Percentiles rank a stretch among this genome's conserved stretches.
phyloP scores from a whole-genome alignment of 1,140 invertebrate genomes.

The Meloidogyne hapla region DNA sequence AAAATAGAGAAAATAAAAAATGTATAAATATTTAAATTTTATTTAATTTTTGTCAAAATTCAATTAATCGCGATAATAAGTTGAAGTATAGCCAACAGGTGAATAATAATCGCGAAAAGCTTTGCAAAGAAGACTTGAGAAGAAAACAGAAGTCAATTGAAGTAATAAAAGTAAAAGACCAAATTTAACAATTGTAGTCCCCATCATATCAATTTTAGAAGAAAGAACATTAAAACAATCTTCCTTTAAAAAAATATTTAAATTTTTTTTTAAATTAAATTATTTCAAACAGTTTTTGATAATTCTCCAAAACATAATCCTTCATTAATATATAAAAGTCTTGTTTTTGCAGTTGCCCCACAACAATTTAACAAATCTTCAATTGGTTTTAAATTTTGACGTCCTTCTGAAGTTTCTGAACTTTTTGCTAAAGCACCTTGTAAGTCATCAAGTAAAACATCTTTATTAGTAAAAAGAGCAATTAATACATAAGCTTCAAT shows the following conservation, averaged over 20 bases:
- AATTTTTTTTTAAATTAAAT: neutral
- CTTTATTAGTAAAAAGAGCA: constrained; percentile 49
- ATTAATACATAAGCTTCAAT: constrained; percentile 55
- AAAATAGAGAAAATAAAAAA: too few species aligned
- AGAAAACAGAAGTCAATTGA: constrained; percentile 57
- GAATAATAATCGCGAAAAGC: constrained; percentile 52
- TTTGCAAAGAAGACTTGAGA: constrained; percentile 56
- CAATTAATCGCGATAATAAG: neutral
- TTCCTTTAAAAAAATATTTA: neutral
- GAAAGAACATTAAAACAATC: neutral
- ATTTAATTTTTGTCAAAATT: neutral
- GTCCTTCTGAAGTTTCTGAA: constrained; percentile 39
- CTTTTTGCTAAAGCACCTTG: constrained; percentile 42
- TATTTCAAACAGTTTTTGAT: neutral
- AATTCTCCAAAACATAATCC: constrained; percentile 40
- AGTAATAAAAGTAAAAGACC: constrained; percentile 53
- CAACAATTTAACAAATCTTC: constrained; percentile 56
- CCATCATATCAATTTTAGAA: neutral
- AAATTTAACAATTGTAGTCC: neutral
- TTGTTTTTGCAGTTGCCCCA: constrained; percentile 55
- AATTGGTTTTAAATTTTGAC: constrained; percentile 57
- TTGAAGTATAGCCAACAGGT: neutral
- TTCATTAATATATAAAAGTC: constrained; percentile 38
- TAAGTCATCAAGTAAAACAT: constrained; percentile 38
- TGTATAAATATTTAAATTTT: neutral